These are phyloP conservation scores for Drosophila jambulina DNA, from an alignment of 1,140 invertebrate species.

Conservation along the genomic window DNA sequence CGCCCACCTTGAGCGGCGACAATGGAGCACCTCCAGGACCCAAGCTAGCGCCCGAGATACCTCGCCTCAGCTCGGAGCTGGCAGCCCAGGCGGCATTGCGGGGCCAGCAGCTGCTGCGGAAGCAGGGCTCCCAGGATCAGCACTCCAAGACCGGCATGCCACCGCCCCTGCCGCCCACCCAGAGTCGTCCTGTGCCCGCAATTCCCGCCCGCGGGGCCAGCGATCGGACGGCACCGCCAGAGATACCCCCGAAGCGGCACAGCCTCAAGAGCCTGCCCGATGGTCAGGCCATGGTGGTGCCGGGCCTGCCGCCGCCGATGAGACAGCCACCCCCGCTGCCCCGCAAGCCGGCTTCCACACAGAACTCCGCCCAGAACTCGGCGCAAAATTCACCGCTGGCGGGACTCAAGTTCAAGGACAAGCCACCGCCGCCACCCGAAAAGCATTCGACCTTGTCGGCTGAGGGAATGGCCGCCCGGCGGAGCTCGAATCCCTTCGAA, in stretches of 20 bases:
- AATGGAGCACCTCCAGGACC: constrained; percentile 35
- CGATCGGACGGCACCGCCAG: constrained; percentile 74
- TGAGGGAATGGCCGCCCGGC: constrained; percentile 61
- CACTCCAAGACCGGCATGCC: constrained; percentile 43
- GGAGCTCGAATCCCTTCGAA: constrained; percentile 81
- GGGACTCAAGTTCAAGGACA: constrained; percentile 75
- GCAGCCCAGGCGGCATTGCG: constrained; percentile 82
- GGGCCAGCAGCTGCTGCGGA: constrained; percentile 76
- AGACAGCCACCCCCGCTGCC: constrained; percentile 81
- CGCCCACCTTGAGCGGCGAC: constrained; percentile 54
- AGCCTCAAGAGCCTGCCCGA: constrained; percentile 81
- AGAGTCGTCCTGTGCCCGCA: constrained; percentile 77
- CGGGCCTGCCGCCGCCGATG: constrained; percentile 52
- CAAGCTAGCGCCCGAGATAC: constrained; percentile 80
- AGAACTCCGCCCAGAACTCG: constrained; percentile 72
- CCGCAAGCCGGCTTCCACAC: constrained; percentile 72
- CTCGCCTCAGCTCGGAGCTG: constrained; percentile 77
- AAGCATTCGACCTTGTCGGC: constrained; percentile 71
- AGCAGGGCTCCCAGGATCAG: constrained; percentile 69
- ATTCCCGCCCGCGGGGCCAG: constrained; percentile 80
- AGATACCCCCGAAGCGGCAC: constrained; percentile 83
- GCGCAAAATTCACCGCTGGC: constrained; percentile 80
- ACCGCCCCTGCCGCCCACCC: constrained; percentile 73
- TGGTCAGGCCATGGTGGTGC: constrained; percentile 63
- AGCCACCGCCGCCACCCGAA: constrained; percentile 72